These are phyloP conservation scores for Drosophila formosana DNA, from an alignment of 2,888 invertebrate species.

Conservation along the genomic window DNA sequence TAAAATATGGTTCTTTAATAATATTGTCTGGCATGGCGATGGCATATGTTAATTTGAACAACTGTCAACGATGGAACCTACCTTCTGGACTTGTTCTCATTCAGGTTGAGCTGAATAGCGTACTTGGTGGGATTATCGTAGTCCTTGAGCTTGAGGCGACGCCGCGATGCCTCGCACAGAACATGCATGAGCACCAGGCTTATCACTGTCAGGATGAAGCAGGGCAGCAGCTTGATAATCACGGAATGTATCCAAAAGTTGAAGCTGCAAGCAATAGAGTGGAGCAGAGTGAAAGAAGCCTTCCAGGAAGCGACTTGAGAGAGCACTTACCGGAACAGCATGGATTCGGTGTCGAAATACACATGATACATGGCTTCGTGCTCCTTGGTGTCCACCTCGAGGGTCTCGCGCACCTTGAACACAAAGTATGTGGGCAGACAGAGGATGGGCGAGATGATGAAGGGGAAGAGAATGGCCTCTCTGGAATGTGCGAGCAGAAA, in stretches of 20 bases:
- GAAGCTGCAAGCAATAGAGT: constrained; percentile 85
- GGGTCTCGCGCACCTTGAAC: constrained; percentile 86
- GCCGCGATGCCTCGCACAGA: constrained; percentile 90
- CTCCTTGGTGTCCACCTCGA: constrained; percentile 76
- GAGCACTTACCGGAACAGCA: constrained; percentile 81
- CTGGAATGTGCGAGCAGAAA: constrained; percentile 92
- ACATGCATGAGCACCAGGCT: constrained; percentile 89
- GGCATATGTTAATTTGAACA: no score
- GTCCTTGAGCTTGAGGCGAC: constrained; percentile 89
- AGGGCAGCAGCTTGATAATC: constrained; percentile 91
- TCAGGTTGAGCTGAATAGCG: constrained; percentile 80
- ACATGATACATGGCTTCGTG: constrained; percentile 81
- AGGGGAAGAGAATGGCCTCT: constrained; percentile 90
- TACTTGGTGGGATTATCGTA: constrained; percentile 87
- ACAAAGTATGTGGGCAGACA: constrained; percentile 94
- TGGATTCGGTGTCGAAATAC: constrained; percentile 82
- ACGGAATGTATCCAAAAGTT: constrained; percentile 93
- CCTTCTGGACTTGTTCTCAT: constrained; percentile 68
- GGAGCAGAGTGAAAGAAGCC: no score
- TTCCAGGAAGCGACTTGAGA: not conserved
- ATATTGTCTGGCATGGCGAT: no score
- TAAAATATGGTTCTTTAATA: no score
- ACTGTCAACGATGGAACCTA: constrained; percentile 27
- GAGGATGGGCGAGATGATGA: constrained; percentile 91
- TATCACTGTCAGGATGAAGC: constrained; percentile 89